Percentiles rank a stretch among this genome's conserved stretches.
Conservation (phyloP, 2,113 vertebrate species). For the Alectura lathami region DNA sequence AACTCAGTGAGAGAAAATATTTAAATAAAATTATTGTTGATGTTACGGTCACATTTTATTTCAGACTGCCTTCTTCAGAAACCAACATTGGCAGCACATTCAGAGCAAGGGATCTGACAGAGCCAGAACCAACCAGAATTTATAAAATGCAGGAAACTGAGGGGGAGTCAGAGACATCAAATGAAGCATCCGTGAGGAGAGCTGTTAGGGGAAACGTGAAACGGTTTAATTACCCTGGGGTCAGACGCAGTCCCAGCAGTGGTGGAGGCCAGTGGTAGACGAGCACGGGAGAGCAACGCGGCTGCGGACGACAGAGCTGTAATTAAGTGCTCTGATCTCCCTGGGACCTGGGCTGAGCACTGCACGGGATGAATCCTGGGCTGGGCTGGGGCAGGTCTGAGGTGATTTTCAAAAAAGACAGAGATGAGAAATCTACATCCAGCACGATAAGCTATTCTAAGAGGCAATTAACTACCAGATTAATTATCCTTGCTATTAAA, state of each 20-base stretch:
- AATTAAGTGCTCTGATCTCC: not conserved
- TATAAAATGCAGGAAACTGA: not conserved
- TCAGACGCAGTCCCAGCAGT: not conserved
- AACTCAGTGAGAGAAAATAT: not conserved
- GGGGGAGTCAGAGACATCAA: not conserved
- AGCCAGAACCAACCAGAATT: not conserved
- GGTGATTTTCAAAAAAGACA: not conserved
- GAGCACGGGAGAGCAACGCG: not conserved
- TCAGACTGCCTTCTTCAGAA: not conserved
- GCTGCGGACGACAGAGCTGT: not conserved
- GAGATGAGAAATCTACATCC: not conserved
- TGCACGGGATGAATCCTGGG: not conserved
- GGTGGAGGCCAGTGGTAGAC: not conserved
- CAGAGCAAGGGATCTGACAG: not conserved
- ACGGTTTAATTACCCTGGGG: not conserved
- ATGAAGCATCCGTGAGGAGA: not conserved
- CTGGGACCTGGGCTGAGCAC: not conserved
- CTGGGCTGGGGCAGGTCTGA: not conserved
- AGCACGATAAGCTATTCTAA: not conserved
- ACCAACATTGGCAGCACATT: not conserved
- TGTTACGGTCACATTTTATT: not conserved
- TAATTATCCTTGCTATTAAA: not conserved
- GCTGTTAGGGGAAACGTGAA: not conserved
- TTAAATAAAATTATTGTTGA: not conserved
- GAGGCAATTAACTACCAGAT: constrained; percentile 2